These are phyloP conservation scores for Hirtodrosophila duncani DNA, from an alignment of 2,888 invertebrate genomes.

Conservation along the genomic window DNA sequence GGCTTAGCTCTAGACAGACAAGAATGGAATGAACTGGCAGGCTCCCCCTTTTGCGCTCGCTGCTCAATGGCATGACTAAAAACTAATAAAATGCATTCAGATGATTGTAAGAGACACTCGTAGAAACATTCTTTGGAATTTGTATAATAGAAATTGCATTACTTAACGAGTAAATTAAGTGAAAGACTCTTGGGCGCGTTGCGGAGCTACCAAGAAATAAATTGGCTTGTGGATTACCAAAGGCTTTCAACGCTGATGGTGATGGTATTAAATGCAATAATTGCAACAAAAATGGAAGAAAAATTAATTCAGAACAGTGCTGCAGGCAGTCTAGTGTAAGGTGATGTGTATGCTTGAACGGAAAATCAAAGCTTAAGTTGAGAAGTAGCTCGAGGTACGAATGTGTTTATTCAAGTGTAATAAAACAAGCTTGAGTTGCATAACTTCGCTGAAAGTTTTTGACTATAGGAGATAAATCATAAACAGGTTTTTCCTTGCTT, in stretches of 20 bases:
- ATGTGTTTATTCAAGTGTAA: too few relatives aligned
- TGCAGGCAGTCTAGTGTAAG: too few relatives aligned
- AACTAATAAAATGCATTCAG: slow-evolving; percentile 34
- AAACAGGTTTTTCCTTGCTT: too few relatives aligned
- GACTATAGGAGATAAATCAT: too few relatives aligned
- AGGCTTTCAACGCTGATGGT: not conserved
- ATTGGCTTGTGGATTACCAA: slow-evolving; percentile 40
- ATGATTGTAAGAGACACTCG: not conserved
- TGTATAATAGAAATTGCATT: slow-evolving; percentile 52
- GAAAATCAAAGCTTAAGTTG: too few relatives aligned
- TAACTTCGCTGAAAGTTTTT: too few relatives aligned
- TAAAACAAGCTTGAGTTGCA: too few relatives aligned
- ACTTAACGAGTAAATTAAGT: slow-evolving; percentile 54
- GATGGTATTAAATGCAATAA: too few relatives aligned
- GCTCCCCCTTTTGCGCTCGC: not conserved
- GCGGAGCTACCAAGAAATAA: slow-evolving; percentile 14
- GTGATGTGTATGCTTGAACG: too few relatives aligned
- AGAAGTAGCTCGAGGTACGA: too few relatives aligned
- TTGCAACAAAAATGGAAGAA: too few relatives aligned
- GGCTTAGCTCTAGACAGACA: not conserved
- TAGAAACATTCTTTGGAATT: slow-evolving; percentile 27
- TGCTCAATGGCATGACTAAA: slow-evolving; percentile 9
- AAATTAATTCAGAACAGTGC: too few relatives aligned
- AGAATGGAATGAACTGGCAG: not conserved
- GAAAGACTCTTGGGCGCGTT: not conserved